phyloP scores from a whole-genome alignment of 2,797 vertebrate genomes.

The Amphiprion clarkii region DNA sequence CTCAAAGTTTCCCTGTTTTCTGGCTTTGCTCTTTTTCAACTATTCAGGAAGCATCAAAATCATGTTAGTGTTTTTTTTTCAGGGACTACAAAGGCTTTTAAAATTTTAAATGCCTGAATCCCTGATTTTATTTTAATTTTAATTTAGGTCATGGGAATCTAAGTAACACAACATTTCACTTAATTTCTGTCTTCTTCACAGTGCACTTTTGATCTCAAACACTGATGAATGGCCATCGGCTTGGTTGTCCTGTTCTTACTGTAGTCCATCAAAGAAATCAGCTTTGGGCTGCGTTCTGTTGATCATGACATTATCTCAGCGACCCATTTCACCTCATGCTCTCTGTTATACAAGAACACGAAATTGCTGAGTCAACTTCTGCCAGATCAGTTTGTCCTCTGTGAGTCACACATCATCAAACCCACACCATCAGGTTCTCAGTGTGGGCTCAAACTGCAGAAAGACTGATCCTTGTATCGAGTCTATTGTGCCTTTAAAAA shows the following conservation, averaged over 20 bases:
- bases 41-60: constrained; percentile 6
- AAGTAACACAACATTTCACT: not conserved
- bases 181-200: not conserved
- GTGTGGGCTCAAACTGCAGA: constrained; percentile 49
- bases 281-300: constrained; percentile 16
- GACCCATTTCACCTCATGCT: constrained; percentile 22
- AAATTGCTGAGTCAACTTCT: constrained; percentile 68
- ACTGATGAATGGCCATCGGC: not conserved
- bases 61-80: not conserved
- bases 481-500: not conserved
- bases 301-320: constrained; percentile 32
- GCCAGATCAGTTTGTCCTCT: constrained; percentile 61
- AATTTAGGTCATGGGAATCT: not conserved
- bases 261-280: constrained; percentile 8
- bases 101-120: not conserved
- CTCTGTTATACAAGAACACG: constrained; percentile 56
- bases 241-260: not conserved
- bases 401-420: constrained; percentile 73
- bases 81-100: not conserved
- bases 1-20: not conserved
- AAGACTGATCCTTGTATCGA: constrained; percentile 6
- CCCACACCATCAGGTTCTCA: constrained; percentile 59
- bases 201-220: not conserved
- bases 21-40: not conserved
- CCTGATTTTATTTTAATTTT: not conserved